Evolutionary conservation across 2,113 vertebrate species (phyloP), one percentile per base, ranked within the genome.

Genomic region (Indicator indicator): DNA sequence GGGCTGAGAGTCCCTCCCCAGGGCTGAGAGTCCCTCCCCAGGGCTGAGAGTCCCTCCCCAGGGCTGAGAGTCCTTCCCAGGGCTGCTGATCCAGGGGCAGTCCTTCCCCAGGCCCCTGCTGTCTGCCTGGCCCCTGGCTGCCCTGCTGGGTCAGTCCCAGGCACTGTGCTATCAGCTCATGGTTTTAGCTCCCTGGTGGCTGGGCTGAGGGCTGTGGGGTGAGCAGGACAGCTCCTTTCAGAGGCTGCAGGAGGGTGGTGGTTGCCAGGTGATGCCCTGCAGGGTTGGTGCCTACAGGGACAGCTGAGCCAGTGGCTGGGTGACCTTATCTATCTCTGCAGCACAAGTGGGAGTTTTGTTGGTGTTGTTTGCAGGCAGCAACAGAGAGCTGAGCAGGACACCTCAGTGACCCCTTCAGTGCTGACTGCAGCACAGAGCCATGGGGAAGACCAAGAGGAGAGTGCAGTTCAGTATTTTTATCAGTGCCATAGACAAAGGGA

Each of bases 121-220:
- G 23, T 9, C 19, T 54, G 1, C 36, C 33, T 55, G 27, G 18
- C 28, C 5, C 75, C n/a, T 82, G 40, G 9, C 54, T 44, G 16
- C 6, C 46, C 30, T 36, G 28, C 7, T n/a, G 21, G 8, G 28
- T 44, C 24, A 11, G 12, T 54, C 40, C 1, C 8, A 4, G 2
- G 9, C 4, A 1, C 14, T 20, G 0, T 3, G 5, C 3, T 23
- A 5, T 28, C 27, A 6, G 33, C 40, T 58, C 27, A 54, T 6
- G 48, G 0, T 88, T 88, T 19, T 1, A 9, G 40, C 23, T 56
- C 59, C 9, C n/a, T 18, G 59, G 32, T 26, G 20, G 32, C 46
- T 54, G 54, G 28, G 7, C 5, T 40, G 9, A 3, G 4, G 18
- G 26, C 48, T 38, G 56, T 5, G 3, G 1, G 5, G 58, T 16